A percentile compares a stretch with the other conserved stretches of the same genome.
Evolutionary conservation across 2,888 invertebrate species (phyloP).

Genomic region (Cyclophora punctaria): DNA sequence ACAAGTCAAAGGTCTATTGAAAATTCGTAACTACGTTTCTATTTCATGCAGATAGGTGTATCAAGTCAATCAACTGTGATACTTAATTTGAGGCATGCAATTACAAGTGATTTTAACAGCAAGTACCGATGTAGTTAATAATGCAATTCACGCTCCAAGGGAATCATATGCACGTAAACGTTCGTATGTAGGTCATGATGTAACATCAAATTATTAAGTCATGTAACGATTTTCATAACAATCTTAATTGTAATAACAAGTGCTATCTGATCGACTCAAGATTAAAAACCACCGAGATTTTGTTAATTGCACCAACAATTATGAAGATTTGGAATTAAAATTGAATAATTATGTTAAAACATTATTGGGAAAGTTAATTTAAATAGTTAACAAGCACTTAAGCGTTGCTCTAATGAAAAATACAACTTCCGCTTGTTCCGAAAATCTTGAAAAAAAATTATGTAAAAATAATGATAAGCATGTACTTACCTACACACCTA

Average conservation of each 20-base stretch:
- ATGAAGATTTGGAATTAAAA: conserved; percentile 3
- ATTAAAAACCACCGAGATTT: conserved; percentile 16
- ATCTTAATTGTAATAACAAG: conserved; percentile 39
- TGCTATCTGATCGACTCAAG: conserved; percentile 34
- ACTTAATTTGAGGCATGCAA: conserved; percentile 20
- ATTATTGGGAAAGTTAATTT: too few species aligned
- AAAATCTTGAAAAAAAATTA: too few species aligned
- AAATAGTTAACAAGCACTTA: too few species aligned
- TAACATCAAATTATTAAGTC: conserved; percentile 44
- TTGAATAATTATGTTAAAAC: not conserved
- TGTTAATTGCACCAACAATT: conserved; percentile 1
- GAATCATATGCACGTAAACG: conserved; percentile 34
- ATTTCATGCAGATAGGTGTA: conserved; percentile 4
- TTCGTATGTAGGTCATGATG: conserved; percentile 52
- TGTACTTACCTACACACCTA: too few species aligned
- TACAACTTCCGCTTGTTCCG: too few species aligned
- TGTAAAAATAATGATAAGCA: too few species aligned
- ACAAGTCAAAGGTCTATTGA: too few species aligned
- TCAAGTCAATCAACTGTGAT: conserved; percentile 13
- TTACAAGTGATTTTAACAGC: conserved; percentile 26
- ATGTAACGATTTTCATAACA: conserved; percentile 54
- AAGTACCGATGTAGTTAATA: conserved; percentile 23
- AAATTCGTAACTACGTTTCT: not conserved
- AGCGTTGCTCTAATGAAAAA: too few species aligned
- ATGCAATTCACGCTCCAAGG: conserved; percentile 48